Evolutionary conservation across 2,797 vertebrate genomes (phyloP), one percentile per base, ranked within the genome.

Genomic region (Champsocephalus gunnari): DNA sequence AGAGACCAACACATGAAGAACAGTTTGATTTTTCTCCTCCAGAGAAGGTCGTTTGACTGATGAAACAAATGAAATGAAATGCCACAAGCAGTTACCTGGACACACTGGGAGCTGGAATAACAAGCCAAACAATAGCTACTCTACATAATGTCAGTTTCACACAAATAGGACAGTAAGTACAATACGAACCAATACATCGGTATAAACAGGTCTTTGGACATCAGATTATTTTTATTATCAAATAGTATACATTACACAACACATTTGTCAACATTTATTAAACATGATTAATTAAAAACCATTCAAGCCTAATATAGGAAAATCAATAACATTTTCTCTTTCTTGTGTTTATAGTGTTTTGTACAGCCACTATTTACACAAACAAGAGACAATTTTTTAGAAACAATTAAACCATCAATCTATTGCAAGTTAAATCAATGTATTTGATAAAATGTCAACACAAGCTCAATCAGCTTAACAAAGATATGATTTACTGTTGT

Each of bases 131-230:
- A 34, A 43, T 0, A 64, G 34, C 4, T 21, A 32, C 14, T 56
- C 2, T 13, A 13, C 0, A 13, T 0, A 3, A 10, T 21, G 34
- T 4, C 38, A 21, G 19, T 48, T 73, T 60, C 16, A 71, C 51
- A 76, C 38, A 71, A 49, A 17, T 3, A 44, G 5, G 14, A 13
- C 28, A 5, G 2, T 4, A 51, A 49, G 51, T 66, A 66, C 21
- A 48, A 32, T 21, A 66, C 8, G 60, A 45, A 56, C 38, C 17
- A 21, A 8, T 59, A 13, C 9, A 32, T 3, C 12, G 24, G 7
- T 28, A 28, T 16, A 41, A 7, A 2, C 5, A 59, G 10, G 8
- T 59, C 2, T 85, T 84, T 84, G 83, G 17, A 56, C 3, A 24
- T 47, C 9, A 50, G 13, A 44, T 65, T 6, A 54, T 6, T 71